Conservation (phyloP, 2,888 invertebrate genomes). For the Ditula angustiorana region DNA sequence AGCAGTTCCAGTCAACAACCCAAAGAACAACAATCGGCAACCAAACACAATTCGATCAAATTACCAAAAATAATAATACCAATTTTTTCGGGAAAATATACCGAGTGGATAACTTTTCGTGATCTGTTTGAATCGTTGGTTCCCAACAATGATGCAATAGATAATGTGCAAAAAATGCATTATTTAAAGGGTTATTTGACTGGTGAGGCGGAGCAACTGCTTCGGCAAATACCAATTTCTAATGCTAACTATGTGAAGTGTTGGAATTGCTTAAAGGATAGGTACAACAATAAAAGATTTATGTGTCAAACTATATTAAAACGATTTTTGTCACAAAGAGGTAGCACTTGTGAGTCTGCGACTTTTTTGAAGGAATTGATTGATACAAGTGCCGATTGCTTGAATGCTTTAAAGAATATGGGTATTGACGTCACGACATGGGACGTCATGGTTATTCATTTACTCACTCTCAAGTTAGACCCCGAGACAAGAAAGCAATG, state of each 20-base stretch:
- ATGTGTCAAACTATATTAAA: slow-evolving; percentile 7
- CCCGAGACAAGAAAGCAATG: slow-evolving; percentile 42
- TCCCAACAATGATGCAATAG: too few relatives aligned
- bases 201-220: too few relatives aligned
- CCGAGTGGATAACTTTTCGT: too few relatives aligned
- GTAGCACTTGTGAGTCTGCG: not conserved
- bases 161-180: too few relatives aligned
- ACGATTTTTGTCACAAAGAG: not conserved
- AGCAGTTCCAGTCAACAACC: not conserved
- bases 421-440: slow-evolving; percentile 34
- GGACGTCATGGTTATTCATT: slow-evolving; percentile 43
- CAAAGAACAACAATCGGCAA: not conserved
- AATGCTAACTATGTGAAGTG: not conserved
- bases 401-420: slow-evolving; percentile 1
- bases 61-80: not conserved
- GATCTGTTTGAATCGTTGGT: too few relatives aligned
- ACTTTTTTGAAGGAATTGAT: slow-evolving; percentile 3
- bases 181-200: too few relatives aligned
- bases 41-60: not conserved
- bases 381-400: slow-evolving; percentile 4
- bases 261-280: not conserved
- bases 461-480: slow-evolving; percentile 29
- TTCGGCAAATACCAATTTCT: not conserved
- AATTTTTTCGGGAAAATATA: too few relatives aligned
- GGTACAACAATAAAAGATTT: slow-evolving; percentile 4